phyloP scores from a whole-genome alignment of 2,888 invertebrate species.

The Rhabditoides inermis region DNA sequence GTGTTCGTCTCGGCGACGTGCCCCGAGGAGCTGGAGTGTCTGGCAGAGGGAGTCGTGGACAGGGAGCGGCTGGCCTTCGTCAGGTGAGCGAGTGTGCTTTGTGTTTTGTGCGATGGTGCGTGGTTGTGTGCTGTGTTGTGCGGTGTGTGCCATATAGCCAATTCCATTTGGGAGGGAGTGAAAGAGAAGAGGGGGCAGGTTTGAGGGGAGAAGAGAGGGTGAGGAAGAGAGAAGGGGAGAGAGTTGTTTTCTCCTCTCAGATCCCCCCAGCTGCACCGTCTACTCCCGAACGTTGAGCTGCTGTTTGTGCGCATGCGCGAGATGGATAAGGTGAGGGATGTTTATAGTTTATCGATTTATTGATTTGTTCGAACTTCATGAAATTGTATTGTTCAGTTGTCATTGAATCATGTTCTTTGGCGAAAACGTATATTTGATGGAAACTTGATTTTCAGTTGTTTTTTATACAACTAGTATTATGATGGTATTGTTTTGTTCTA shows the following conservation, averaged over 20 bases:
- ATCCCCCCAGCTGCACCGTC: slow-evolving; percentile 7
- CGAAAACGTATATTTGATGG: no score
- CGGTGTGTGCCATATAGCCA: no score
- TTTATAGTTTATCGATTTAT: slow-evolving; percentile 3
- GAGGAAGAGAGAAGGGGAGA: slow-evolving; percentile 13
- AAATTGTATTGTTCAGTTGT: no score
- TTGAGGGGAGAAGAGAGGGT: slow-evolving; percentile 16
- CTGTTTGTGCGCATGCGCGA: slow-evolving; percentile 5
- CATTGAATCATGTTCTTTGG: no score
- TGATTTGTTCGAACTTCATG: neutral
- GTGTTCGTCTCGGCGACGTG: slow-evolving; percentile 19
- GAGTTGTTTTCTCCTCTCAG: slow-evolving; percentile 10
- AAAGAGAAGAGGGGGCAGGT: no score
- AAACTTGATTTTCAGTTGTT: no score
- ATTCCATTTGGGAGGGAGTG: no score
- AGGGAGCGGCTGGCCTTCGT: slow-evolving; percentile 10
- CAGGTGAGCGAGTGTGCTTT: slow-evolving; percentile 8
- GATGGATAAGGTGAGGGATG: slow-evolving; percentile 1
- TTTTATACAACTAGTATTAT: no score
- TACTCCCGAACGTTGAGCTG: slow-evolving; percentile 4
- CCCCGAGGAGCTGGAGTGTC: slow-evolving; percentile 18
- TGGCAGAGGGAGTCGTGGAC: slow-evolving; percentile 17
- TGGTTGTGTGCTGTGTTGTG: slow-evolving; percentile 3
- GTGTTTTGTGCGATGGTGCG: neutral
- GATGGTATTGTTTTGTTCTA: no score